A percentile compares a stretch with the other conserved stretches of the same genome.
phyloP scores from a whole-genome alignment of 1,140 invertebrate genomes.

The Drosophila bifasciata region DNA sequence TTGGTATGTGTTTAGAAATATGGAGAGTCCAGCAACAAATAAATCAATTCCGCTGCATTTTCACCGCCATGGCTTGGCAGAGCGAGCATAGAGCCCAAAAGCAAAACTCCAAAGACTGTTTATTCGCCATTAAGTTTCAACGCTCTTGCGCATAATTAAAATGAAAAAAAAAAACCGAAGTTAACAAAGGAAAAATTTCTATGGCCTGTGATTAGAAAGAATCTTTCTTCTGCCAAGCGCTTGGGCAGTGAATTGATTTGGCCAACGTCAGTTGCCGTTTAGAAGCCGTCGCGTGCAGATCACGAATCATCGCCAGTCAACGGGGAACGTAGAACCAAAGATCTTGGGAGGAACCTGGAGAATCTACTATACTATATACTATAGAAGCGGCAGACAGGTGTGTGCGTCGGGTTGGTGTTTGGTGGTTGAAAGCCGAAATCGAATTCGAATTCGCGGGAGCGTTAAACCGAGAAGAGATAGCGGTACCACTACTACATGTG shows the following conservation, averaged over 20 bases:
- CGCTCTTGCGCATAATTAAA: slow-evolving; percentile 78
- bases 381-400: slow-evolving; percentile 1
- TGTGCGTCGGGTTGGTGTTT: neutral
- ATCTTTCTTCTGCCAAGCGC: slow-evolving; percentile 53
- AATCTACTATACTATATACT: too few species aligned
- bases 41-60: slow-evolving; percentile 72
- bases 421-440: slow-evolving; percentile 16
- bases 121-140: slow-evolving; percentile 78
- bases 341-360: slow-evolving; percentile 6
- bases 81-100: slow-evolving; percentile 26
- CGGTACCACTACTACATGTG: slow-evolving; percentile 3
- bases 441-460: slow-evolving; percentile 38
- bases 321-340: neutral
- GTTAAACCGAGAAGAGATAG: slow-evolving; percentile 24
- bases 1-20: too few species aligned
- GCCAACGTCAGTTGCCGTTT: slow-evolving; percentile 76
- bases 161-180: slow-evolving; percentile 54
- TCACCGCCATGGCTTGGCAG: slow-evolving; percentile 45
- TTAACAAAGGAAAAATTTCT: slow-evolving; percentile 72
- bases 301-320: slow-evolving; percentile 31
- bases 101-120: slow-evolving; percentile 56
- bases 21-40: slow-evolving; percentile 24
- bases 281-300: slow-evolving; percentile 74
- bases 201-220: slow-evolving; percentile 71
- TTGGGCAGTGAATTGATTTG: slow-evolving; percentile 66